Evolutionary conservation across 2,113 vertebrate species (phyloP).

Genomic region (Odontesthes bonariensis): DNA sequence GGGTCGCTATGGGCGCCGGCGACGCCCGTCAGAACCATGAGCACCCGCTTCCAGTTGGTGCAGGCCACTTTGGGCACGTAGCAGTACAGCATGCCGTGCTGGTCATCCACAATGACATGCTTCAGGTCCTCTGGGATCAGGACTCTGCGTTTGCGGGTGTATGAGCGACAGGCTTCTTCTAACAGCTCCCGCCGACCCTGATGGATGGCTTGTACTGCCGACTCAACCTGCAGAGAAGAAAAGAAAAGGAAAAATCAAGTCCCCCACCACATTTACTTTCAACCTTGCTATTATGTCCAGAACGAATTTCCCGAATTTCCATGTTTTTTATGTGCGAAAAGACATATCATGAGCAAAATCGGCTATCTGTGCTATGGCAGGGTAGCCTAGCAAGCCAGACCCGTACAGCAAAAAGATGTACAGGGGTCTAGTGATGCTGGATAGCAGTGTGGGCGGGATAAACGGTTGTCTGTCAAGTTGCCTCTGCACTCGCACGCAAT

Average conservation of each 20-base stretch:
- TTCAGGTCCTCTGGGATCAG: slow-evolving; percentile 89
- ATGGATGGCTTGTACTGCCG: slow-evolving; percentile 83
- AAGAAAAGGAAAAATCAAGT: neutral
- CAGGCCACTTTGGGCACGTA: slow-evolving; percentile 96
- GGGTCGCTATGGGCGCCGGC: slow-evolving; percentile 85
- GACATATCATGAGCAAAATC: no score
- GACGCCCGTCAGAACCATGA: slow-evolving; percentile 90
- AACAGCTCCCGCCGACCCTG: slow-evolving; percentile 87
- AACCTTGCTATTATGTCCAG: no score
- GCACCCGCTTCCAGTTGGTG: slow-evolving; percentile 96
- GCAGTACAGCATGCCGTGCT: slow-evolving; percentile 91
- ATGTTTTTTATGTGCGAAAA: no score
- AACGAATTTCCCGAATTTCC: no score
- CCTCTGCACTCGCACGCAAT: no score
- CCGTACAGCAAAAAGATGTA: no score
- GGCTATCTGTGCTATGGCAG: no score
- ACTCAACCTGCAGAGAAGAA: slow-evolving; percentile 65
- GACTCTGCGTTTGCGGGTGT: slow-evolving; percentile 87
- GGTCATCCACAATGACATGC: slow-evolving; percentile 92
- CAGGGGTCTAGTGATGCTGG: no score
- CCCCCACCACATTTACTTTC: no score
- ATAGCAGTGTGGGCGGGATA: no score
- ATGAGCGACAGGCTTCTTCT: slow-evolving; percentile 84
- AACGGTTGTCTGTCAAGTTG: no score
- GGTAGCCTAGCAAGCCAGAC: no score